phyloP scores from a whole-genome alignment of 2,888 invertebrate genomes.

The Helobdella robusta region DNA sequence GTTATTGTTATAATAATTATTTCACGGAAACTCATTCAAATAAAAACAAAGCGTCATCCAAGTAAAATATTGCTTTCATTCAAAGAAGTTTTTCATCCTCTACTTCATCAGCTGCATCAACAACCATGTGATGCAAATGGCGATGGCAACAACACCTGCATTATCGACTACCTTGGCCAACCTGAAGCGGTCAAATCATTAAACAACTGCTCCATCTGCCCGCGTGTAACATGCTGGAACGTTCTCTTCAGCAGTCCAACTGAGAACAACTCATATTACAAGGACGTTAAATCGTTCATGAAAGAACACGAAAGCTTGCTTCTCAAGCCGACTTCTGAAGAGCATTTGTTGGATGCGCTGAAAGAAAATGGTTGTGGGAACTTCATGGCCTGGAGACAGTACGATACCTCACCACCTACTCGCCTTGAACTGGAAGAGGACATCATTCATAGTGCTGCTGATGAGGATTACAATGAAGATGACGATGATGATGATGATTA shows the following conservation, averaged over 20 bases:
- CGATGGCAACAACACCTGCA: too few species aligned
- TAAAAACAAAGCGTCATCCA: too few species aligned
- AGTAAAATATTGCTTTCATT: too few species aligned
- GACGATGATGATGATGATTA: background rate
- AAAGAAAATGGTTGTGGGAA: slow-evolving; percentile 3
- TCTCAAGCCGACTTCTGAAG: background rate
- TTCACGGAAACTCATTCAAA: too few species aligned
- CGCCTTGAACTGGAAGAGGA: background rate
- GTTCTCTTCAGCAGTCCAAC: background rate
- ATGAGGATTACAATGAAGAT: background rate
- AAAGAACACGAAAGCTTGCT: background rate
- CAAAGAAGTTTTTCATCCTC: too few species aligned
- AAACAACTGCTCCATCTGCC: slow-evolving; percentile 5
- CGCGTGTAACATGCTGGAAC: background rate
- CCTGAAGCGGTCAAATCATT: too few species aligned
- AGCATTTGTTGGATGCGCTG: background rate
- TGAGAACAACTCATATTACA: background rate
- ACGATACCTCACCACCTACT: background rate
- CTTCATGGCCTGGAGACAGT: slow-evolving; percentile 16
- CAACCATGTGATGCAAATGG: too few species aligned
- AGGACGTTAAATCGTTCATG: slow-evolving; percentile 4
- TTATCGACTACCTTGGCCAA: too few species aligned
- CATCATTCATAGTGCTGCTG: background rate
- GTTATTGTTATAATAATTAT: too few species aligned
- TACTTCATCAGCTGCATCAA: too few species aligned